Base-by-base conservation (phyloP, 2,888 invertebrate species). In the Sinopyrophorus schimmeli region DNA sequence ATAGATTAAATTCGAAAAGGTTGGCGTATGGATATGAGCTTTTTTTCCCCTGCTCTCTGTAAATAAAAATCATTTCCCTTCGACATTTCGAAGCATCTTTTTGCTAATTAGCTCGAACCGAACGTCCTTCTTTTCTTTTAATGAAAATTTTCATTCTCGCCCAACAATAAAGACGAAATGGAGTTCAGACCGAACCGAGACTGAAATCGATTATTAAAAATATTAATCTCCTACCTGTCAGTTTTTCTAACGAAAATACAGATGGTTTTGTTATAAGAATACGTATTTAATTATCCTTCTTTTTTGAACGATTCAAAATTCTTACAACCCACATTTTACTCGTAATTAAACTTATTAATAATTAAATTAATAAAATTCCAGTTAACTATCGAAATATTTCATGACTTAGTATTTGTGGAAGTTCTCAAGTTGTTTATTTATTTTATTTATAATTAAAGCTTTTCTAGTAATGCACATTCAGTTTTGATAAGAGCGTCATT, bases 151-250 rank as follows among this genome's bases (percentile, higher is more conserved):
- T 23, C 7, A 18, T 42, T 54, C 47, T 43, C 47, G n/a, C n/a
- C n/a, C n/a, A 53, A 56, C 58, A 58, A 54, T 55, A 48, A 26
- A 44, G 54, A 42, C 26, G 39, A 52, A 53, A 47, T 55, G 56
- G 42, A 42, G 53, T 53, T 55, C 51, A 57, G 43, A 55, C 35
- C 52, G 56, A 59, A 60, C 55, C 60, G 59, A 64, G 61, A 54
- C 63, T 61, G 51, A 64, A 68, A 67, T 67, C 67, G 66, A 68
- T 68, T 68, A 68, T 67, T 65, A 65, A 66, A 66, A 67, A 67
- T 68, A 68, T 68, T 68, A 68, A 68, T 68, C 65, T 66, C 63
- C 59, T 58, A 59, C 59, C 66, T 64, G 64, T 65, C 65, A 65
- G 61, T 49, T 49, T 43, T 32, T 43, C 26, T 18, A 43, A 24